Conservation (phyloP, 1,140 invertebrate genomes). For the Bombus balteatus region DNA sequence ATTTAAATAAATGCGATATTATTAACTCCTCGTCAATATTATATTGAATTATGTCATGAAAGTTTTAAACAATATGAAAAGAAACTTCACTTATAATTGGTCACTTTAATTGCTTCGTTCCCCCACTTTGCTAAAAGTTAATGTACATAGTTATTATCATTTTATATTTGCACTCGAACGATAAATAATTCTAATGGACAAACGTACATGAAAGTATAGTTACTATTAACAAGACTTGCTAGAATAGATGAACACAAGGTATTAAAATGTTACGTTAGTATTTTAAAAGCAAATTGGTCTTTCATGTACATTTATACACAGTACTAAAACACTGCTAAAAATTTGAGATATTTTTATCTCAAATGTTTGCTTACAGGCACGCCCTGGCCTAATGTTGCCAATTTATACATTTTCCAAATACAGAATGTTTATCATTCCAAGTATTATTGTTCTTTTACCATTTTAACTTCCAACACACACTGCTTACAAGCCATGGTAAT, state of each 20-base stretch:
- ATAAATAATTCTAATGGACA: constrained; percentile 58
- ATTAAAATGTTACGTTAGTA: constrained; percentile 22
- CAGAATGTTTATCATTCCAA: constrained; percentile 22
- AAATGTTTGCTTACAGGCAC: constrained; percentile 38
- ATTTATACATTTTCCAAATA: constrained; percentile 57
- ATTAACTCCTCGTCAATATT: constrained; percentile 36
- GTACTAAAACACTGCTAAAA: constrained; percentile 64
- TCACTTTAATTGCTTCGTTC: constrained; percentile 33
- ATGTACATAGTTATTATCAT: constrained; percentile 36
- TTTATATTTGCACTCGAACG: constrained; percentile 52
- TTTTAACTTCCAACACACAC: constrained; percentile 25
- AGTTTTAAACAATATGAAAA: constrained; percentile 37
- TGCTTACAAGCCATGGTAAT: constrained; percentile 24
- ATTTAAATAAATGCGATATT: constrained; percentile 42
- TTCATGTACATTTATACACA: constrained; percentile 57
- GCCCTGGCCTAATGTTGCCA: constrained; percentile 26
- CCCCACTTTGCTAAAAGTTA: constrained; percentile 59
- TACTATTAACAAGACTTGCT: constrained; percentile 11
- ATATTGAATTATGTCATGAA: constrained; percentile 12
- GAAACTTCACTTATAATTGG: constrained; percentile 13
- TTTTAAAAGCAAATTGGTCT: constrained; percentile 38
- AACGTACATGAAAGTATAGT: constrained; percentile 60
- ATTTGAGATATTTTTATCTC: constrained; percentile 55
- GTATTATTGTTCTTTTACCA: constrained; percentile 32
- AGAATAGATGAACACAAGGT: constrained; percentile 29